Conservation (phyloP, 2,888 invertebrate genomes). For the Sarcophaga subvicina region DNA sequence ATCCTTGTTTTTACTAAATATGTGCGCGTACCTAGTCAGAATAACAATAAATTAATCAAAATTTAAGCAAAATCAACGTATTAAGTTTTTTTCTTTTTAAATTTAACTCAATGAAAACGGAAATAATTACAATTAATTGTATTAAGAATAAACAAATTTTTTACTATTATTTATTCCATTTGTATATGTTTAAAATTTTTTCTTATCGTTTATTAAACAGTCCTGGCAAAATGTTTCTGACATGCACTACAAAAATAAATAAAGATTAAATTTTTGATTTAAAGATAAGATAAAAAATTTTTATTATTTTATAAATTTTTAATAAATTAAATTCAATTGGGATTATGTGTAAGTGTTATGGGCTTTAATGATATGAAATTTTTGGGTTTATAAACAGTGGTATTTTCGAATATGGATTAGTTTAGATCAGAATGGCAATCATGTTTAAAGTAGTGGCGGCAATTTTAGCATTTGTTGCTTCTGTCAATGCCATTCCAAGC, state of each 20-base stretch:
- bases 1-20: no score
- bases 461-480: slow-evolving; percentile 32
- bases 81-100: no score
- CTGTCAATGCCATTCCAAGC: slow-evolving; percentile 38
- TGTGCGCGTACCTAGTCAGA: no score
- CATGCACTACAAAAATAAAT: neutral
- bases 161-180: no score
- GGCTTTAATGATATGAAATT: neutral
- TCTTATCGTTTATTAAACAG: no score
- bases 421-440: slow-evolving; percentile 30
- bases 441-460: slow-evolving; percentile 40
- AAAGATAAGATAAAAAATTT: neutral
- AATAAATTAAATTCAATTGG: neutral
- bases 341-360: neutral
- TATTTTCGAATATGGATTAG: slow-evolving; percentile 9
- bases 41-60: no score
- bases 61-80: no score
- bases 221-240: no score
- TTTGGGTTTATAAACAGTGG: slow-evolving; percentile 26
- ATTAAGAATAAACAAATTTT: no score
- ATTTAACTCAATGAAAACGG: no score
- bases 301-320: neutral
- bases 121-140: no score
- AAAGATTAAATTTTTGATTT: neutral
- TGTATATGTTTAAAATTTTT: no score